Conservation (phyloP, 2,113 vertebrate species). For the Calyptomena viridis region DNA sequence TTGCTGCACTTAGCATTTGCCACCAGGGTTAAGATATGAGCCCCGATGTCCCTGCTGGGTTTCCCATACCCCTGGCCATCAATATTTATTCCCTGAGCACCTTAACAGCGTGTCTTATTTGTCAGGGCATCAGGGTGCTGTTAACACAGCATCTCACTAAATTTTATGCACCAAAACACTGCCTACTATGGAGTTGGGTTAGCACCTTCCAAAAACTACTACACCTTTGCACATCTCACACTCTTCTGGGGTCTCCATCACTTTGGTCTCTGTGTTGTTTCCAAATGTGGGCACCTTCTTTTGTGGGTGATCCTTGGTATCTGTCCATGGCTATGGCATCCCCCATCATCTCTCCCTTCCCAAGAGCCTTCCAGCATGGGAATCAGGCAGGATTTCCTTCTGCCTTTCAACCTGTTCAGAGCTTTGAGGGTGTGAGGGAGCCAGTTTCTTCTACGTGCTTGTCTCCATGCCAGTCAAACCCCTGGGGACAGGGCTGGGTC, state of each 20-base stretch:
- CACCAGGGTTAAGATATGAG: neutral
- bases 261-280: neutral
- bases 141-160: neutral
- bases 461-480: conserved; percentile 21
- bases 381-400: conserved; percentile 50
- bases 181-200: neutral
- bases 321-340: neutral
- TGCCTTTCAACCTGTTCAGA: conserved; percentile 35
- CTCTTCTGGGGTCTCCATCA: neutral
- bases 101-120: neutral
- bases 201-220: neutral
- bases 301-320: neutral
- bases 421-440: conserved; percentile 8
- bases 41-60: neutral
- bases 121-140: neutral
- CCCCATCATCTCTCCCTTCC: neutral
- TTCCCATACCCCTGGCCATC: neutral
- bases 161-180: neutral
- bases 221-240: neutral
- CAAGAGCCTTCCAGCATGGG: neutral
- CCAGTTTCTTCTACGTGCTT: neutral
- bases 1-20: neutral
- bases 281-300: neutral
- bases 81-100: neutral
- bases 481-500: neutral